A percentile compares a stretch with the other conserved stretches of the same genome.
These are phyloP conservation scores for Rhinoraja longicauda DNA, from an alignment of 2,797 vertebrate genomes.

Conservation along the genomic window DNA sequence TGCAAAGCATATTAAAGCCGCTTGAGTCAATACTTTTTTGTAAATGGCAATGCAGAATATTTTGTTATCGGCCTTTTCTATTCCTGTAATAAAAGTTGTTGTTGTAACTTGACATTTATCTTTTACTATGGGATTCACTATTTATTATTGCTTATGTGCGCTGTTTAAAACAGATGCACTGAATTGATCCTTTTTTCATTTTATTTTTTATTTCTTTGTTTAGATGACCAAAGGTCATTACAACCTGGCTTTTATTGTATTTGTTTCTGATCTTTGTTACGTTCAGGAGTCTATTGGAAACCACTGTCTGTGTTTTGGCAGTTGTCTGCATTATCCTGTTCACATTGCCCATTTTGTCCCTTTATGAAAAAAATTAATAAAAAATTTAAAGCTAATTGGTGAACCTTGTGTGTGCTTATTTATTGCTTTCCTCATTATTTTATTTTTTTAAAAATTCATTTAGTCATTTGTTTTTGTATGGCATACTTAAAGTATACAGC, in stretches of 20 bases:
- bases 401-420: slow-evolving; percentile 73
- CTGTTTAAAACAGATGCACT: slow-evolving; percentile 96
- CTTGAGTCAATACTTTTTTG: slow-evolving; percentile 99
- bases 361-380: slow-evolving; percentile 95
- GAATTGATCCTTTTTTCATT: slow-evolving; percentile 79
- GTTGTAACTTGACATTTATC: slow-evolving; percentile 99
- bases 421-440: slow-evolving; percentile 54
- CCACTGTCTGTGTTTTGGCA: slow-evolving; percentile 99
- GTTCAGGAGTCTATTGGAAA: slow-evolving; percentile 86
- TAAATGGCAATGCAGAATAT: slow-evolving; percentile 99
- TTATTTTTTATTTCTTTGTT: slow-evolving; percentile 61
- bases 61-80: slow-evolving; percentile 99
- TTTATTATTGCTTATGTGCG: slow-evolving; percentile 97
- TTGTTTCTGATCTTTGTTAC: slow-evolving; percentile 98
- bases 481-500: slow-evolving; percentile 21
- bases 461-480: slow-evolving; percentile 34
- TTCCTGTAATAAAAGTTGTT: slow-evolving; percentile 99
- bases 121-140: slow-evolving; percentile 99
- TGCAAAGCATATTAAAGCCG: slow-evolving; percentile 99
- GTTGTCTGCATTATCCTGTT: slow-evolving; percentile 99
- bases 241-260: slow-evolving; percentile 88
- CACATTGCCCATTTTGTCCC: slow-evolving; percentile 99
- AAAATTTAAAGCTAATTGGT: slow-evolving; percentile 79
- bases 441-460: slow-evolving; percentile 22
- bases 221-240: slow-evolving; percentile 94